Percentiles rank a stretch among this genome's conserved stretches.
These are phyloP conservation scores for Ailuropoda melanoleuca DNA, from an alignment of 2,113 vertebrate species.

Conservation along the genomic window DNA sequence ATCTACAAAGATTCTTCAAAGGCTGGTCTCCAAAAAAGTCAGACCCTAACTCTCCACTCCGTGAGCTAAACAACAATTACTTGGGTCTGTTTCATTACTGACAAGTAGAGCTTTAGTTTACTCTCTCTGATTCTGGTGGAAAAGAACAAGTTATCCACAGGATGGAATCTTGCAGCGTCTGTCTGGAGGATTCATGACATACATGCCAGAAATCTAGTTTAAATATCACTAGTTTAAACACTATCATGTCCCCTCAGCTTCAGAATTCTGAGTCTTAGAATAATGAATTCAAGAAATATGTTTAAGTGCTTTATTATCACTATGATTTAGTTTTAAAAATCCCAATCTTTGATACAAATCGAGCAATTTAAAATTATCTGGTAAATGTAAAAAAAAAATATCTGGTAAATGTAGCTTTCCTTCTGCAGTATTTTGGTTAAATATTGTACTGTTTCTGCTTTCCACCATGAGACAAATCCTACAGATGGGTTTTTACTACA, in stretches of 20 bases:
- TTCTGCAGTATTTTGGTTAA: not conserved
- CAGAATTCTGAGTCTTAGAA: not conserved
- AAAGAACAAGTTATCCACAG: not conserved
- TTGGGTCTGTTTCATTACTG: not conserved
- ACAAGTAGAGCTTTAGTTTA: not conserved
- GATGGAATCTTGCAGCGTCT: not conserved
- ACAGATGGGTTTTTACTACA: not conserved
- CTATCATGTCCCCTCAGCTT: not conserved
- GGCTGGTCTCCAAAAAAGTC: not conserved
- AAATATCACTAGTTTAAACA: not conserved
- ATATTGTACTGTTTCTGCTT: not conserved
- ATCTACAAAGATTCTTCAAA: not conserved
- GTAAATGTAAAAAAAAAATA: not conserved
- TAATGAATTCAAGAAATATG: not conserved
- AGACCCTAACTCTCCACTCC: not conserved
- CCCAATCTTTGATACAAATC: not conserved
- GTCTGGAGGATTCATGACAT: not conserved
- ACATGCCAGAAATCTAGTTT: not conserved
- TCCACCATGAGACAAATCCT: not conserved
- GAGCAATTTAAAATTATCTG: slow-evolving; percentile 2
- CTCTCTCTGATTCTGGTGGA: slow-evolving; percentile 7
- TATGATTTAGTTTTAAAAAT: not conserved
- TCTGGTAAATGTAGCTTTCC: not conserved
- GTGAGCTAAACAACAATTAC: not conserved
- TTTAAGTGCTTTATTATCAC: not conserved